A percentile compares a stretch with the other conserved stretches of the same genome.
These are phyloP conservation scores for Holothuria glaberrima DNA, from an alignment of 35 echinoderm and acorn worm species.

Conservation along the genomic window DNA sequence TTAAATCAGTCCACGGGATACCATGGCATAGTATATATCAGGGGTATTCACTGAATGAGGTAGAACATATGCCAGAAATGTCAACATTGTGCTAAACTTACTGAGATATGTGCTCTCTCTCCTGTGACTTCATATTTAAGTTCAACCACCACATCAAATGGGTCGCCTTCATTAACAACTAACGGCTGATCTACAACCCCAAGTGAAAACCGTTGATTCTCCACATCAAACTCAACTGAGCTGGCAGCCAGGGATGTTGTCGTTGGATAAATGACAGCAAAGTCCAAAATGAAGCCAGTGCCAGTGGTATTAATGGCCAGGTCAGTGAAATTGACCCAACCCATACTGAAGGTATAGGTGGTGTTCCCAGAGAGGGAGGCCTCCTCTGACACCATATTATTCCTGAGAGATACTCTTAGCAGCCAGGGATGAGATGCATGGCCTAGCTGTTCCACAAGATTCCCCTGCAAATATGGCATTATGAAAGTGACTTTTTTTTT, in stretches of 20 bases:
- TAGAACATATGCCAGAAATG: too few species aligned
- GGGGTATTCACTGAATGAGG: too few species aligned
- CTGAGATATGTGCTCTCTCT: background rate
- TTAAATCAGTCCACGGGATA: too few species aligned
- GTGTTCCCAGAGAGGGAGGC: constrained; percentile 69
- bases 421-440: constrained; percentile 76
- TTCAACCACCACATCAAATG: constrained; percentile 67
- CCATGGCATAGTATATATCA: too few species aligned
- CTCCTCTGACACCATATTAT: background rate
- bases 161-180: constrained; percentile 12
- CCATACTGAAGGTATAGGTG: constrained; percentile 70
- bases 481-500: too few species aligned
- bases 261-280: constrained; percentile 74
- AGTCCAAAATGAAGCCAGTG: constrained; percentile 71
- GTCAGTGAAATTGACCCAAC: constrained; percentile 87
- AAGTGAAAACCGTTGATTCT: constrained; percentile 44
- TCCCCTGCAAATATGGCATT: constrained; percentile 59
- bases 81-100: background rate
- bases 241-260: constrained; percentile 53
- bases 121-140: constrained; percentile 55
- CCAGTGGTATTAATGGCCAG: constrained; percentile 64
- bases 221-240: constrained; percentile 72
- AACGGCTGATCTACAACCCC: constrained; percentile 32
- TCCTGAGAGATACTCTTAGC: constrained; percentile 67
- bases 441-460: constrained; percentile 69